Conservation (phyloP, 2,888 invertebrate genomes). For the Lepidocyrtoides sp. region DNA sequence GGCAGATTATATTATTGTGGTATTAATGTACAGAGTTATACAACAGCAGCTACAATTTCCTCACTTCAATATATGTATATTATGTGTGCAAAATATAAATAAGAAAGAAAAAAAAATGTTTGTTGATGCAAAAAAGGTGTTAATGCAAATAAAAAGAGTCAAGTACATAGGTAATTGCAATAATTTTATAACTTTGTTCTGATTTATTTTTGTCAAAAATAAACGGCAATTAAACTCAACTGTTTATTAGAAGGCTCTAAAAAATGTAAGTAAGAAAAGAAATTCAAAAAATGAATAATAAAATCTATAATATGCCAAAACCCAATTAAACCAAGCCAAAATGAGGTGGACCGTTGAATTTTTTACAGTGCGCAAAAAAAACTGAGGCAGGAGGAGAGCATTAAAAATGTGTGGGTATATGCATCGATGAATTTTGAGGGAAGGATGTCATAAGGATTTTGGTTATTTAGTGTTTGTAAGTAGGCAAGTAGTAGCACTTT, state of each 20-base stretch:
- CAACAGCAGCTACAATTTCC: slow-evolving; percentile 36
- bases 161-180: neutral
- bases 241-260: neutral
- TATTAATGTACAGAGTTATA: slow-evolving; percentile 32
- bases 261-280: neutral
- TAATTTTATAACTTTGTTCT: too few species aligned
- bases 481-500: neutral
- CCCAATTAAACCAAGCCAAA: slow-evolving; percentile 42
- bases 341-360: slow-evolving; percentile 9
- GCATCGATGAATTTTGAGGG: slow-evolving; percentile 5
- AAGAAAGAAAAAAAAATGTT: neutral
- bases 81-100: slow-evolving; percentile 31
- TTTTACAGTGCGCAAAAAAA: slow-evolving; percentile 44
- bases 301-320: slow-evolving; percentile 42
- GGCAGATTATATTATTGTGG: neutral
- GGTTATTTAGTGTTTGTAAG: slow-evolving; percentile 15
- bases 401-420: neutral
- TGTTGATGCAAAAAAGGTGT: slow-evolving; percentile 8
- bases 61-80: neutral
- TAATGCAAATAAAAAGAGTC: slow-evolving; percentile 20
- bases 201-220: neutral
- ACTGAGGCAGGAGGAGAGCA: slow-evolving; percentile 16
- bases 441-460: neutral
- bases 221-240: too few species aligned
- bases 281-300: neutral